Evolutionary conservation across 2,113 vertebrate species (phyloP).

Genomic region (Leucoraja erinaceus): DNA sequence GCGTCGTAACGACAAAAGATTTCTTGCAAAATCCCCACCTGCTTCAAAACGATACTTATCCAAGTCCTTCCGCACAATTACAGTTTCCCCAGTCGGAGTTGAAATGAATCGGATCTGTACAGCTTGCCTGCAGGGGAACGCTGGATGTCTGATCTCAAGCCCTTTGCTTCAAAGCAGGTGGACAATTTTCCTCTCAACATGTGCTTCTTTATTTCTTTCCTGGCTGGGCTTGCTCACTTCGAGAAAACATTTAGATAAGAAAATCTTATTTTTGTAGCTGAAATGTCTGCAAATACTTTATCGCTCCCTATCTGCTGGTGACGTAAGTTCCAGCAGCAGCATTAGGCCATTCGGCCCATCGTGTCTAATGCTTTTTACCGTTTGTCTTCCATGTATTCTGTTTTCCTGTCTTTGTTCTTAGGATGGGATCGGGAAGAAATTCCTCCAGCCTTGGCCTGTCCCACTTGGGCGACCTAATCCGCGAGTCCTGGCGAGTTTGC

Average conservation of each 20-base stretch:
- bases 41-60: background rate
- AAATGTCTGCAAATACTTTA: no score
- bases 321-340: no score
- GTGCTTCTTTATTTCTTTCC: background rate
- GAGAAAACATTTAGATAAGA: background rate
- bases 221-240: background rate
- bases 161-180: slow-evolving; percentile 7
- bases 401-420: background rate
- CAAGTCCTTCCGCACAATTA: background rate
- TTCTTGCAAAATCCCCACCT: background rate
- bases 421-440: background rate
- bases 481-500: no score
- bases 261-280: no score
- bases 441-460: background rate
- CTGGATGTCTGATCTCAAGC: background rate
- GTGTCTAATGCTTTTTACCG: no score
- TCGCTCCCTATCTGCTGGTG: no score
- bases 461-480: no score
- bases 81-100: background rate
- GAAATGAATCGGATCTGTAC: slow-evolving; percentile 3
- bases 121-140: background rate
- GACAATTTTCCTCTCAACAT: background rate
- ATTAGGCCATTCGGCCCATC: no score
- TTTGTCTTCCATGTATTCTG: background rate
- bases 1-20: background rate